phyloP scores from a whole-genome alignment of 2,888 invertebrate genomes.

The Alviniconcha strummeri region DNA sequence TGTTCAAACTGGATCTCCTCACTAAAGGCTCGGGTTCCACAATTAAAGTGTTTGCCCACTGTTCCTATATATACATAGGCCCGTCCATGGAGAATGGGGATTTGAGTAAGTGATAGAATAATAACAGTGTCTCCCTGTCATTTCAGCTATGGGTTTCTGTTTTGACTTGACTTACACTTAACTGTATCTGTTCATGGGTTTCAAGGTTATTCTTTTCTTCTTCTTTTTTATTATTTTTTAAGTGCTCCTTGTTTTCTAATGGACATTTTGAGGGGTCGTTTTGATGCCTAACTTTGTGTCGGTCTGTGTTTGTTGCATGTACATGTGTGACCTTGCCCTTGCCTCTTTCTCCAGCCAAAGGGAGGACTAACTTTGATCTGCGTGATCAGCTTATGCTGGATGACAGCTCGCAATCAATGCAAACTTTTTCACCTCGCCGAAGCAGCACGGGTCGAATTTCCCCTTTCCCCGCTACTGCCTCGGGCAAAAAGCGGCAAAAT shows the following conservation, averaged over 20 bases:
- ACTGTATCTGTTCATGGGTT: no score
- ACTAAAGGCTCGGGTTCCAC: no score
- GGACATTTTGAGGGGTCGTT: not conserved
- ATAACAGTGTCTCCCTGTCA: not conserved
- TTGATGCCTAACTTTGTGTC: not conserved
- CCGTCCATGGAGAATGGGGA: not conserved
- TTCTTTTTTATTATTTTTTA: not conserved
- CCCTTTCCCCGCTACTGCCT: conserved; percentile 45
- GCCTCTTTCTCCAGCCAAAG: conserved; percentile 61
- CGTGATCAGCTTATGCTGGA: conserved; percentile 61
- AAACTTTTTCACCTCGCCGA: conserved; percentile 48
- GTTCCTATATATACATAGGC: not conserved
- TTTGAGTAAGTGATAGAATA: not conserved
- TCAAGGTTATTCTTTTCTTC: no score
- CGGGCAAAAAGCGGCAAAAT: conserved; percentile 44
- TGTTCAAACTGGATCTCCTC: no score
- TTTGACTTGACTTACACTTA: not conserved
- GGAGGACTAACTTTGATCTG: conserved; percentile 69
- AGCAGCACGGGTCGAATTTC: conserved; percentile 54
- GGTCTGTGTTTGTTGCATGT: not conserved
- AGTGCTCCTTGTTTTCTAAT: not conserved
- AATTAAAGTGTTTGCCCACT: no score
- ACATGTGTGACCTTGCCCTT: not conserved
- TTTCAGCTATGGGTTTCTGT: not conserved
- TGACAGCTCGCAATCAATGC: conserved; percentile 46